Percentiles rank a stretch among this genome's conserved stretches.
phyloP scores from a whole-genome alignment of 2,888 invertebrate genomes.

The Ennomos quercinarius region DNA sequence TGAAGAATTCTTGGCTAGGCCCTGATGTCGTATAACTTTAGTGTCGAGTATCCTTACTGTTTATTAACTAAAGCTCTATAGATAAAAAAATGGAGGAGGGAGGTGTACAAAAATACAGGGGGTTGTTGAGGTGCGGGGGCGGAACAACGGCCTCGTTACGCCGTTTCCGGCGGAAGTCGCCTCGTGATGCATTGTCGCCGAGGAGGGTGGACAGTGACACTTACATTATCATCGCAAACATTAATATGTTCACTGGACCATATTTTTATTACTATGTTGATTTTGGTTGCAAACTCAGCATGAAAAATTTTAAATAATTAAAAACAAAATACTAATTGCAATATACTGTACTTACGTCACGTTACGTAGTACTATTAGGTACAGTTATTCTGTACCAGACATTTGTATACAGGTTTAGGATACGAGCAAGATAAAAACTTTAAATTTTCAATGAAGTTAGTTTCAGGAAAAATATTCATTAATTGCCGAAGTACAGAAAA shows the following conservation, averaged over 20 bases:
- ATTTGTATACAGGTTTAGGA: too few relatives aligned
- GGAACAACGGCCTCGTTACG: constrained; percentile 83
- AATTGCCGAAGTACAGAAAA: too few relatives aligned
- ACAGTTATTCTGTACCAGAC: too few relatives aligned
- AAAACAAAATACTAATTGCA: not conserved
- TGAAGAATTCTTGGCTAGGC: too few relatives aligned
- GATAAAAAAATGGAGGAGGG: constrained; percentile 25
- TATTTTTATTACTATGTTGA: constrained; percentile 40
- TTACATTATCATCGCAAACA: constrained; percentile 74
- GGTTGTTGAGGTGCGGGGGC: constrained; percentile 49
- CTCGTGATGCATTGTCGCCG: constrained; percentile 79
- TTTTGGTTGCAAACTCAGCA: constrained; percentile 3
- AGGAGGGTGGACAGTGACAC: constrained; percentile 74
- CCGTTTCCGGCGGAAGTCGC: constrained; percentile 81
- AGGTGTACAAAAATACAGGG: constrained; percentile 50
- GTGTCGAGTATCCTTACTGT: constrained; percentile 8
- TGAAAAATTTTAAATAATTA: not conserved
- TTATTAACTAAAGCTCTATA: not conserved
- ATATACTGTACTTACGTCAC: too few relatives aligned
- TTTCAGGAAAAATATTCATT: too few relatives aligned
- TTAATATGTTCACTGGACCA: constrained; percentile 59
- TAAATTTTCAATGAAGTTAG: too few relatives aligned
- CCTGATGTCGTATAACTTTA: not conserved
- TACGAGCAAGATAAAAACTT: too few relatives aligned
- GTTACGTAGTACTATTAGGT: too few relatives aligned